Evolutionary conservation across 2,113 vertebrate genomes (phyloP).

Genomic region (Empidonax traillii): DNA sequence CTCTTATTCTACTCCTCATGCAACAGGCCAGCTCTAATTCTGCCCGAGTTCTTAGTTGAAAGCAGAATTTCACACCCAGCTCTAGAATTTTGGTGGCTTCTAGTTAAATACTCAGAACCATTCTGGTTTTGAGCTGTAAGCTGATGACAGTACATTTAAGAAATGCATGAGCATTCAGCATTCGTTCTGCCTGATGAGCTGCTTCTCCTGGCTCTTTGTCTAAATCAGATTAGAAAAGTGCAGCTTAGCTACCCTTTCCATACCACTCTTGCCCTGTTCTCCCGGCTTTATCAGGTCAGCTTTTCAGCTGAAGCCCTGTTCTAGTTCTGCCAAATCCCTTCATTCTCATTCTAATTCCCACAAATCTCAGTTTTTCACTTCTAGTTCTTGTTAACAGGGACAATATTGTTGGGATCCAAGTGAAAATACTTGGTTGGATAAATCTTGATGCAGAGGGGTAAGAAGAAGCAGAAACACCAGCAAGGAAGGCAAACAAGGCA

Average conservation of each 20-base stretch:
- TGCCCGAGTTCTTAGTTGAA: neutral
- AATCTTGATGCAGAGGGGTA: neutral
- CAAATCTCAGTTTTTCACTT: neutral
- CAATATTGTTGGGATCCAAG: neutral
- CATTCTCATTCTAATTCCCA: neutral
- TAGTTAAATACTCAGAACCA: neutral
- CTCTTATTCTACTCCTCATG: neutral
- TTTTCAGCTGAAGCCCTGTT: neutral
- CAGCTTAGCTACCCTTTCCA: slow-evolving; percentile 8
- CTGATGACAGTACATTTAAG: neutral
- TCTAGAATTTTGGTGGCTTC: neutral
- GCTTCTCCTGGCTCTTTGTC: neutral
- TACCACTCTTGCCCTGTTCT: neutral
- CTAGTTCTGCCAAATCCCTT: slow-evolving; percentile 17
- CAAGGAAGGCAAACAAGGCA: neutral
- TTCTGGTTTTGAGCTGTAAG: neutral
- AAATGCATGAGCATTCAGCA: neutral
- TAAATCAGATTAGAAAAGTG: slow-evolving; percentile 30
- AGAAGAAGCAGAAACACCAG: neutral
- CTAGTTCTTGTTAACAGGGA: neutral
- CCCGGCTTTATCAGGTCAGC: fast-evolving
- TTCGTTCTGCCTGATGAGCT: neutral
- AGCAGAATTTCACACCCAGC: neutral
- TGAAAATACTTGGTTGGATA: neutral
- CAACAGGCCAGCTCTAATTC: neutral